These are phyloP conservation scores for Drosophila diplacantha DNA, from an alignment of 2,888 invertebrate species.

Conservation along the genomic window DNA sequence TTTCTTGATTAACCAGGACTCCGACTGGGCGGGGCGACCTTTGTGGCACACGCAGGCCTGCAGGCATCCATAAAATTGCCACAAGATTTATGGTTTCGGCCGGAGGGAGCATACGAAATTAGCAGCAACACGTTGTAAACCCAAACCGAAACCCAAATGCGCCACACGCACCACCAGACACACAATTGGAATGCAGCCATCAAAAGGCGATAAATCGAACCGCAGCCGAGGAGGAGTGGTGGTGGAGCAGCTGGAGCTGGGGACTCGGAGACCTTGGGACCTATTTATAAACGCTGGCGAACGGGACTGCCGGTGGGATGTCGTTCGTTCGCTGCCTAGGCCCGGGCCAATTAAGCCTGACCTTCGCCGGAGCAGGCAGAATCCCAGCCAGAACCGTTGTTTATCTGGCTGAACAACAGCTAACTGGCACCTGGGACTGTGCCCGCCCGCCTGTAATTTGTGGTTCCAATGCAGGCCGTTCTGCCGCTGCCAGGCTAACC, in stretches of 20 bases:
- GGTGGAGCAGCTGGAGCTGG: neutral
- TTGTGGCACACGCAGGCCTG: constrained; percentile 25
- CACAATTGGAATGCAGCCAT: constrained; percentile 60
- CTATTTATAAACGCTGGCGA: constrained; percentile 57
- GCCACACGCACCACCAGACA: constrained; percentile 16
- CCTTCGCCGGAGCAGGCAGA: constrained; percentile 46
- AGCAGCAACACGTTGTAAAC: constrained; percentile 37
- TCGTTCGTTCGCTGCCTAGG: constrained; percentile 28
- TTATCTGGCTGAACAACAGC: constrained; percentile 36
- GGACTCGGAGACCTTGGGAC: constrained; percentile 57
- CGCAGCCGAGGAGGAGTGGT: neutral
- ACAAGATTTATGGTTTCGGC: constrained; percentile 64
- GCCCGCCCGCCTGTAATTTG: constrained; percentile 25
- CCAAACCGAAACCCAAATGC: constrained; percentile 20
- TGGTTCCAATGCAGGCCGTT: constrained; percentile 13
- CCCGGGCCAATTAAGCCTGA: constrained; percentile 51
- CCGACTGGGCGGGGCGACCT: constrained; percentile 20
- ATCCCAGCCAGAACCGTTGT: constrained; percentile 52
- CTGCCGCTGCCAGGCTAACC: constrained; percentile 54
- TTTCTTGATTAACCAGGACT: constrained; percentile 32
- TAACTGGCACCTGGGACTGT: constrained; percentile 58
- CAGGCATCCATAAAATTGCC: constrained; percentile 52
- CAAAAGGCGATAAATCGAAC: constrained; percentile 61
- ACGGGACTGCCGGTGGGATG: constrained; percentile 46
- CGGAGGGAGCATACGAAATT: constrained; percentile 59